These are phyloP conservation scores for Formica selysi DNA, from an alignment of 1,140 invertebrate genomes.

Conservation along the genomic window DNA sequence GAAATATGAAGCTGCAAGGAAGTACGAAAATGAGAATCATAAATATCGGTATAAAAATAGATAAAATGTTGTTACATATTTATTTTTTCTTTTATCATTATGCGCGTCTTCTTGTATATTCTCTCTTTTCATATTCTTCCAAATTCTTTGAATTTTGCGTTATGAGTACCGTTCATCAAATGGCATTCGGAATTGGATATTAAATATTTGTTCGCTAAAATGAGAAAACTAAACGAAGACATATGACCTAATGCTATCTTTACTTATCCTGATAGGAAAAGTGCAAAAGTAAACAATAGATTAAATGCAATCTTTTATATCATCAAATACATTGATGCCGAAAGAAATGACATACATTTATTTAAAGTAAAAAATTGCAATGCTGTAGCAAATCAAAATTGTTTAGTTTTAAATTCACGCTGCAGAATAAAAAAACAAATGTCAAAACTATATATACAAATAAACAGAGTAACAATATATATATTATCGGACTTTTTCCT, in stretches of 20 bases:
- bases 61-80: neutral
- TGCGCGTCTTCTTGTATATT: neutral
- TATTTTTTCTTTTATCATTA: neutral
- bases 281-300: constrained; percentile 35
- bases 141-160: constrained; percentile 1
- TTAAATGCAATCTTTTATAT: constrained; percentile 21
- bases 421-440: neutral
- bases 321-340: neutral
- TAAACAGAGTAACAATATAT: neutral
- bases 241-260: neutral
- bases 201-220: constrained; percentile 46
- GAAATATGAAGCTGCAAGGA: neutral
- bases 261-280: constrained; percentile 5
- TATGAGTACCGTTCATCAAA: neutral
- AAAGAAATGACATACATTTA: neutral
- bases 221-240: constrained; percentile 1
- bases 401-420: no score
- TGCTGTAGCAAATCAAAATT: neutral
- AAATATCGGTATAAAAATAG: neutral
- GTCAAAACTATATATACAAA: neutral
- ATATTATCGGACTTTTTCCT: neutral
- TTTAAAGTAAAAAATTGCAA: neutral
- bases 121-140: neutral
- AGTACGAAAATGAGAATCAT: neutral
- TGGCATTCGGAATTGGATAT: neutral